Conservation (phyloP, 2,888 invertebrate genomes). For the Melanophora roralis region DNA sequence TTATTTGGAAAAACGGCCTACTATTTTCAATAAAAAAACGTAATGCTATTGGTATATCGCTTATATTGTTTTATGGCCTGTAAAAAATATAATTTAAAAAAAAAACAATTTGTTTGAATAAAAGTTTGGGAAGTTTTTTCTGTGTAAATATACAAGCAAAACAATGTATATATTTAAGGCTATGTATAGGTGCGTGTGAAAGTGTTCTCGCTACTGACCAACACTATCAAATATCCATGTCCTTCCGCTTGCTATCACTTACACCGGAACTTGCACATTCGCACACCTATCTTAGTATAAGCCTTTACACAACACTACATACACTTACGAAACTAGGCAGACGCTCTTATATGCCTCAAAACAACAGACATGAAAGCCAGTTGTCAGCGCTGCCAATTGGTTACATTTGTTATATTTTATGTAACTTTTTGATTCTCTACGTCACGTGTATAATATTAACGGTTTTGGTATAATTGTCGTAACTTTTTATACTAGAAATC, state of each 20-base stretch:
- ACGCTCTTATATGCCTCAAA: background rate
- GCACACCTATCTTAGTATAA: no score
- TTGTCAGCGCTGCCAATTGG: background rate
- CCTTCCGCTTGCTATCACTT: conserved; percentile 56
- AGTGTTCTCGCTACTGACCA: conserved; percentile 31
- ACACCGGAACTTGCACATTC: conserved; percentile 3
- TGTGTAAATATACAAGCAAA: conserved; percentile 5
- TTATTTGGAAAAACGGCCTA: no score
- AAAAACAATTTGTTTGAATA: no score
- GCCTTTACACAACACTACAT: background rate
- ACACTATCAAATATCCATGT: conserved; percentile 59
- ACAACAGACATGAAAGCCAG: conserved; percentile 20
- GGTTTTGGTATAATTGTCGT: no score
- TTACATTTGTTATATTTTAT: conserved; percentile 2
- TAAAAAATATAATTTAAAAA: no score
- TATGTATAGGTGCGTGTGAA: background rate
- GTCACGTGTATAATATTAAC: no score
- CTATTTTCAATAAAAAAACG: no score
- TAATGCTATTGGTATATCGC: no score
- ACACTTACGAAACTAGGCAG: background rate
- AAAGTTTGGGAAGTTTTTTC: no score
- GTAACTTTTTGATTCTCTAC: conserved; percentile 48
- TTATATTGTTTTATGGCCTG: no score
- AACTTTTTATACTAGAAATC: no score
- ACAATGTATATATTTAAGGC: background rate